Percentiles rank a stretch among this genome's conserved stretches.
Conservation (phyloP, 1,140 invertebrate genomes). For the Onthophagus taurus region DNA sequence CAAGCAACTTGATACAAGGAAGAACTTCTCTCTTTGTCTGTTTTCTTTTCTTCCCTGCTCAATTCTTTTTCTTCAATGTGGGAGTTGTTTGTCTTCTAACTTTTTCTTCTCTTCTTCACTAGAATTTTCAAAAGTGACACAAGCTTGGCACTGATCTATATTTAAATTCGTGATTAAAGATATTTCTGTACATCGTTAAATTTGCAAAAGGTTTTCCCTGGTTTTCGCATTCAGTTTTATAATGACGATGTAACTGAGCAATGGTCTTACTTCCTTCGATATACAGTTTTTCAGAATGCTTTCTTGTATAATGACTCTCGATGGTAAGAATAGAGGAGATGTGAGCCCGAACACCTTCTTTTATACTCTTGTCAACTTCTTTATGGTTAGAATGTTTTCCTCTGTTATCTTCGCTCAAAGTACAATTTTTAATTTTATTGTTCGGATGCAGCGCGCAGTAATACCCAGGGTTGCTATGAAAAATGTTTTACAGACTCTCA, state of each 20-base stretch:
- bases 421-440: not conserved
- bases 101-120: slow-evolving; percentile 22
- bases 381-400: slow-evolving; percentile 10
- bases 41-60: slow-evolving; percentile 12
- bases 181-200: slow-evolving; percentile 16
- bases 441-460: not conserved
- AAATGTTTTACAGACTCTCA: slow-evolving; percentile 2
- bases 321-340: slow-evolving; percentile 7
- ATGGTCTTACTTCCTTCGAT: slow-evolving; percentile 17
- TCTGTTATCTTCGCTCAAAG: not conserved
- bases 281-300: slow-evolving; percentile 10
- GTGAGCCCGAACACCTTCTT: slow-evolving; percentile 6
- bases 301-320: slow-evolving; percentile 9
- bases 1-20: slow-evolving; percentile 20
- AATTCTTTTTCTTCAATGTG: slow-evolving; percentile 30
- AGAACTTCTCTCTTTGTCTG: slow-evolving; percentile 17
- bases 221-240: slow-evolving; percentile 12
- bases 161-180: slow-evolving; percentile 34
- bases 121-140: slow-evolving; percentile 28
- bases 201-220: slow-evolving; percentile 8
- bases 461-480: not conserved
- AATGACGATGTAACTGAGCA: slow-evolving; percentile 13
- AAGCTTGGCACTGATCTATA: slow-evolving; percentile 37
- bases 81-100: slow-evolving; percentile 20
- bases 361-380: slow-evolving; percentile 7